Evolutionary conservation across 2,797 vertebrate species (phyloP).

Genomic region (Acanthopagrus latus): DNA sequence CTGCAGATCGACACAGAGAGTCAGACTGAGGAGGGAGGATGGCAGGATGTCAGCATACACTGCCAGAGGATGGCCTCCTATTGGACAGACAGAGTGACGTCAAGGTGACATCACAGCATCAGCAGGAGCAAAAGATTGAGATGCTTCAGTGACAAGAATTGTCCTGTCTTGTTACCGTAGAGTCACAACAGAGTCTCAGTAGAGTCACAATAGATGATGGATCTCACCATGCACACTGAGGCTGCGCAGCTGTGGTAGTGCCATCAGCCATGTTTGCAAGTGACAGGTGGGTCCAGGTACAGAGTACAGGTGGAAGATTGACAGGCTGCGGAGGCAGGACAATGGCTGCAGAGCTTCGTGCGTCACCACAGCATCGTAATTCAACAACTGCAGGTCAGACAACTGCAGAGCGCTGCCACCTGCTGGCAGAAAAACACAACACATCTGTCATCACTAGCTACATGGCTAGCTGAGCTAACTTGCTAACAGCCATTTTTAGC

Average conservation of each 20-base stretch:
- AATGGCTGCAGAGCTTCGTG: constrained; percentile 55
- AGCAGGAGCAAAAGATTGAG: neutral
- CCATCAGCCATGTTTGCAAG: constrained; percentile 63
- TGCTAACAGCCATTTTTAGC: too few species aligned
- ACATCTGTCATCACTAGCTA: neutral
- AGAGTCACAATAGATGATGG: neutral
- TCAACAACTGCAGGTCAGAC: constrained; percentile 63
- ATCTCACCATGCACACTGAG: constrained; percentile 63
- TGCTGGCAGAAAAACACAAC: neutral
- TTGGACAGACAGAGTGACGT: constrained; percentile 1
- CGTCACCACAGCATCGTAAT: constrained; percentile 62
- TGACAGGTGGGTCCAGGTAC: constrained; percentile 74
- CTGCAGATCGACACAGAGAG: constrained; percentile 59
- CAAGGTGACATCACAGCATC: neutral
- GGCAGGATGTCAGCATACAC: constrained; percentile 56
- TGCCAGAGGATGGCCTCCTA: constrained; percentile 65
- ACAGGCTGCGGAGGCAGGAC: constrained; percentile 55
- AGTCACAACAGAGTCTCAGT: neutral
- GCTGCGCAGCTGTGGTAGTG: constrained; percentile 48
- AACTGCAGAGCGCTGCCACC: constrained; percentile 26
- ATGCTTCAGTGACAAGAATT: too few species aligned
- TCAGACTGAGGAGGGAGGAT: constrained; percentile 58
- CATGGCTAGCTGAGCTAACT: too few species aligned
- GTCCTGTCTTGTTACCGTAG: too few species aligned
- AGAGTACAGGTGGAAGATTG: constrained; percentile 68